Evolutionary conservation across 2,888 invertebrate genomes (phyloP).

Genomic region (Malacosoma neustria): DNA sequence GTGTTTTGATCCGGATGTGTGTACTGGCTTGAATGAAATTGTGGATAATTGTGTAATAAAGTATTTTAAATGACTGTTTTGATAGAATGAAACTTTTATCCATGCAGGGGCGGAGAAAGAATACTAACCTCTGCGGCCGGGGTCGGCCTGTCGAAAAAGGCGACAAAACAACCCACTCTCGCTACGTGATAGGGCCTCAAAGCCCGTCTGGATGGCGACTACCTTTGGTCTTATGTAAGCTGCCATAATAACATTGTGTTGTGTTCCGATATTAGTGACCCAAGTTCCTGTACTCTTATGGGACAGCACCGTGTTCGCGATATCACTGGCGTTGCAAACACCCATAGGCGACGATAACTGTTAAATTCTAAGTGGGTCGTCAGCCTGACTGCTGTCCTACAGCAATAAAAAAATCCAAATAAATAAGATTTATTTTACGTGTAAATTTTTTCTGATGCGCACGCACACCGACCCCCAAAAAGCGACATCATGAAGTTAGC

Average conservation of each 20-base stretch:
- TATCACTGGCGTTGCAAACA: not conserved
- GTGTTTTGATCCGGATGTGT: slow-evolving; percentile 35
- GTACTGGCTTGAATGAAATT: slow-evolving; percentile 1
- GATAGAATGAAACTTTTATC: too few species aligned
- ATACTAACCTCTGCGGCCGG: too few species aligned
- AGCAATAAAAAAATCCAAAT: not conserved
- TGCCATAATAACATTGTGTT: not conserved
- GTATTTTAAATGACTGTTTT: not conserved
- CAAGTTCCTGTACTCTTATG: not conserved
- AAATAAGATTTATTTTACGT: too few species aligned
- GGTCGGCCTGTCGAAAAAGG: too few species aligned
- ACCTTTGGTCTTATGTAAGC: not conserved
- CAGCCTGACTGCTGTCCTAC: not conserved
- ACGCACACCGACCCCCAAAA: too few species aligned
- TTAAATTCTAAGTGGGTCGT: not conserved
- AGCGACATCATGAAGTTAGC: too few species aligned
- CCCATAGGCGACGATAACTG: not conserved
- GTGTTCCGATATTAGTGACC: not conserved
- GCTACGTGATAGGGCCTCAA: not conserved
- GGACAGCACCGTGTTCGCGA: not conserved
- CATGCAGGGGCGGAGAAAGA: too few species aligned
- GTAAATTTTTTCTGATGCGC: too few species aligned
- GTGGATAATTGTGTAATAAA: not conserved
- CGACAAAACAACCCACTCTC: not conserved
- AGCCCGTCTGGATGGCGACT: too few species aligned